Evolutionary conservation across 2,888 invertebrate species (phyloP).

Genomic region (Atherix ibis): DNA sequence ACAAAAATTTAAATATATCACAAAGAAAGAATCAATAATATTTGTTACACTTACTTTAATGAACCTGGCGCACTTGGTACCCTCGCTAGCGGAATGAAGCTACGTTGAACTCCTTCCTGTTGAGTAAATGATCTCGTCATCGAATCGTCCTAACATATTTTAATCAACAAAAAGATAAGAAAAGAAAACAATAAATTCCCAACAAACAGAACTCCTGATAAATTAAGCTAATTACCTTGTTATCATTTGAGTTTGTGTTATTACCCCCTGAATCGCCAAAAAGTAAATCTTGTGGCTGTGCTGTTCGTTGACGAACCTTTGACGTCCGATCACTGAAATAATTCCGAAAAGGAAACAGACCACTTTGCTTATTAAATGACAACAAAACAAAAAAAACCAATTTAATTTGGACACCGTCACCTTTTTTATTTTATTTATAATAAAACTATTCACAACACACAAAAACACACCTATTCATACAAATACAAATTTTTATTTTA

Average conservation of each 20-base stretch:
- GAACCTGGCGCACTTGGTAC: constrained; percentile 65
- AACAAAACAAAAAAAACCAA: not conserved
- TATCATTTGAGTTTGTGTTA: constrained; percentile 14
- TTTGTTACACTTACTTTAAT: constrained; percentile 49
- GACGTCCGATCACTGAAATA: constrained; percentile 16
- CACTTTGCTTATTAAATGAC: not conserved
- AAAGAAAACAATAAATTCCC: constrained; percentile 1
- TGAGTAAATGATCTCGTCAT: constrained; percentile 23
- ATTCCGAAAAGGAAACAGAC: too few species aligned
- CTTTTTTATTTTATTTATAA: not conserved
- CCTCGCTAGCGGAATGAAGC: constrained; percentile 36
- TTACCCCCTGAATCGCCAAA: constrained; percentile 35
- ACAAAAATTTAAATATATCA: too few species aligned
- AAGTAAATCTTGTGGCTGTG: constrained; percentile 52
- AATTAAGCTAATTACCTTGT: constrained; percentile 15
- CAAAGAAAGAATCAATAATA: too few species aligned
- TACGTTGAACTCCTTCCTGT: constrained; percentile 16
- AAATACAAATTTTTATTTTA: too few species aligned
- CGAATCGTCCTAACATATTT: constrained; percentile 15
- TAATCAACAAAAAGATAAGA: constrained; percentile 3
- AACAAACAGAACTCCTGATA: not conserved
- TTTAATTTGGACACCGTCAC: not conserved
- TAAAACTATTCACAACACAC: constrained; percentile 1
- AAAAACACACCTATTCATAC: too few species aligned
- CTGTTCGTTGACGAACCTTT: constrained; percentile 48